phyloP scores from a whole-genome alignment of 2,888 invertebrate genomes.

The Rotaria socialis region DNA sequence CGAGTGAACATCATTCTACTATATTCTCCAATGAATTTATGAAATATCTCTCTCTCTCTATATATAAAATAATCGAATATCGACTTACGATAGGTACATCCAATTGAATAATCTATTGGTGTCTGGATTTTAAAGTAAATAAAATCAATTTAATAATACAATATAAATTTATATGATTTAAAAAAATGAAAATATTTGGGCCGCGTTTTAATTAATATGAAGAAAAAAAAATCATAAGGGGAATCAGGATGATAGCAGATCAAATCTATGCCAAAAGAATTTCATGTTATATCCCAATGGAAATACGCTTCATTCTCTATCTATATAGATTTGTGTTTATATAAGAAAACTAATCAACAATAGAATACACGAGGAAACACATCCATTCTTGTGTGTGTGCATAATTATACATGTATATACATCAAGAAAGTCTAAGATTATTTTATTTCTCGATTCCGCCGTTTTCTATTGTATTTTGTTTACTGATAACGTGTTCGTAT shows the following conservation, averaged over 20 bases:
- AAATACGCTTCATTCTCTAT: neutral
- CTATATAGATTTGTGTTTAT: neutral
- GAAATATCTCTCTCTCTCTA: neutral
- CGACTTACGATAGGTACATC: neutral
- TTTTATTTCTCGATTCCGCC: neutral
- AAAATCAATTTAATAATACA: no score
- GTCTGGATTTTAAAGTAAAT: no score
- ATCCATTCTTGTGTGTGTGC: neutral
- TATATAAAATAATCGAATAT: neutral
- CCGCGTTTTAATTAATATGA: neutral
- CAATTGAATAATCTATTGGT: neutral
- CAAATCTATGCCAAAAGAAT: neutral
- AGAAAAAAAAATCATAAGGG: neutral
- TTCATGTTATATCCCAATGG: neutral
- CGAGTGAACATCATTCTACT: neutral
- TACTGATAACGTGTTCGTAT: no score
- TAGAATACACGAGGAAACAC: neutral
- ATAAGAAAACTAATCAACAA: neutral
- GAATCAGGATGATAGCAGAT: neutral
- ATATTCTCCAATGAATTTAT: neutral
- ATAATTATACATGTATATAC: neutral
- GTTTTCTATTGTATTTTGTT: neutral
- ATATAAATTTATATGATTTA: neutral
- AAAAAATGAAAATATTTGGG: neutral
- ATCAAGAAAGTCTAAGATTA: neutral